Evolutionary conservation across 2,797 vertebrate species (phyloP), one percentile per base, ranked within the genome.

Genomic region (Neomorphus geoffroyi): DNA sequence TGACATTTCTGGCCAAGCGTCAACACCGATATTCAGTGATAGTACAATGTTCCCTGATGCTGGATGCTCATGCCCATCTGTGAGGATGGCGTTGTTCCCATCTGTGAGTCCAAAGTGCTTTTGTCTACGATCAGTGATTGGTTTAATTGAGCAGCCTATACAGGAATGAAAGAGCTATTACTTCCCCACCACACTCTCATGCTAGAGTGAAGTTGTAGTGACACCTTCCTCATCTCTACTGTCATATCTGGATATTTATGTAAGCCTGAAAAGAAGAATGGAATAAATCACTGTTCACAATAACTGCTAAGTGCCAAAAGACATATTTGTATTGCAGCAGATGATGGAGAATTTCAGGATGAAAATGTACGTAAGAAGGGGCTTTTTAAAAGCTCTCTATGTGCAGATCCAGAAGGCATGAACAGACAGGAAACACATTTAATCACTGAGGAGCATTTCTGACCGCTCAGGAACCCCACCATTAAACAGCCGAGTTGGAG

Each of bases 41-140:
- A 46, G 45, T 80, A 80, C 53, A 93, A 66, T 91, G 92, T 90
- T 86, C 86, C 75, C 88, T 80, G 78, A 65, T 93, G 73, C 80
- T 95, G 73, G 89, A 87, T 86, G 58, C 37, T 74, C 61, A 46
- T 61, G 81, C 79, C 93, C 94, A 94, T 95, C 93, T 95, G 94
- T 0, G 28, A 93, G 67, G 88, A 96, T 94, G 94, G 86, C 90
- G 5, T 82, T 48, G 77, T 93, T 94, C 91, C 88, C 81, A 89
- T 87, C 58, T 92, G 58, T 16, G 69, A 91, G 62, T 89, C 94
- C 86, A 88, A 66, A 72, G 14, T 45, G 67, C 45, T 60, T 95
- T 95, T 95, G 90, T 95, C 83, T 92, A 33, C 5, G 6, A 58
- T 32, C 48, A 65, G 65, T 1, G 2, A 61, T 41, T 78, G 88